Base-by-base conservation (phyloP, 2,888 invertebrate species). In the Callyntrura sp. region DNA sequence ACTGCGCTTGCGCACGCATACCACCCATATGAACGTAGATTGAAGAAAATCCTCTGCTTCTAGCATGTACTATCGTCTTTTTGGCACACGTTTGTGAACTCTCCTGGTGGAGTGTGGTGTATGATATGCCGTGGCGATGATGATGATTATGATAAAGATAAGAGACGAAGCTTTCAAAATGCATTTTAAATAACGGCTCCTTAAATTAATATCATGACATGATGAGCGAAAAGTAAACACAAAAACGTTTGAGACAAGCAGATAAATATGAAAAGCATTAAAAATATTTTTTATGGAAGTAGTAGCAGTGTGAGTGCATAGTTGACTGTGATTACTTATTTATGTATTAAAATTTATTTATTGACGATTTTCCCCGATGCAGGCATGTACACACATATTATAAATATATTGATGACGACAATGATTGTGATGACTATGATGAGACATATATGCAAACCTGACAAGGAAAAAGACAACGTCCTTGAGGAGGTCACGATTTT, bases 401-500 rank as follows among this genome's bases (percentile, higher is more conserved):
- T 51, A 45, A 9, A n/a, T 23, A 51, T 23, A 76, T 51, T 9
- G 35, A 23, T 8, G 23, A 60, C 6, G 28, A 20, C 17, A 55
- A 28, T 55, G 55, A 8, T 78, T 25, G 23, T 45, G 51, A 20
- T 78, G 78, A 55, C 55, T 6, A 79, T 23, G 62, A 81, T 65
- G 48, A 82, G 48, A 65, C 25, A 82, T 35, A 43, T 17, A 57
- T 73, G 51, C 28, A 48, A 76, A 60, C 48, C 48, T 83, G 14
- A 83, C 57, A 68, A 85, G 70, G 76, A 65, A 81, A 81, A 76
- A 85, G 91, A 92, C 92, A 93, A 92, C 93, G 93, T 93, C 93
- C 93, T 93, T 93, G 93, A 93, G 90, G 93, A 93, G 93, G 93
- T 93, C 93, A 93, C 92, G 91, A 91, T 90, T 81, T 45, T 62